Base-by-base conservation (phyloP, 2,888 invertebrate genomes). In the Lingula anatina region DNA sequence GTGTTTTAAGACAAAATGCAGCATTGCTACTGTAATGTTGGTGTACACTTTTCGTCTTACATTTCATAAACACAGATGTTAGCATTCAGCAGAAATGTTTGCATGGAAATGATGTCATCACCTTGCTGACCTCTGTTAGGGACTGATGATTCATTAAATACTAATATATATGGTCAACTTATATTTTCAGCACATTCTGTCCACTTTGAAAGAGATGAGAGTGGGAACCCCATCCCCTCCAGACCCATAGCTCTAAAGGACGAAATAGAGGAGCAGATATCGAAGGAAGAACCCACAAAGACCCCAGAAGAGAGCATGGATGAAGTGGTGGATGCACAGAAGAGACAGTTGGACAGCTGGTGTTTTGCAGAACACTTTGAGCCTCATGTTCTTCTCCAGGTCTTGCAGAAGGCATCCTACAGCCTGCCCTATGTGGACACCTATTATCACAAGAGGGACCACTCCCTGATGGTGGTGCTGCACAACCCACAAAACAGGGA, bases 291-390 rank as follows among this genome's bases (percentile, higher is more conserved):
- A 12, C 59, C 55, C 24, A 59, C 55, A n/a, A 64, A 63, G 43
- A 62, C 58, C 15, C 52, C 63, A 2, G 65, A 65, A 44, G 68
- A 70, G 41, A 62, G 61, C 43, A 59, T 72, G 57, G 61, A 62
- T 40, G 69, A 68, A 37, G 62, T 74, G n/a, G 63, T 69, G 5
- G 64, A 67, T 43, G 60, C 62, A 1, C 70, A 73, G 57, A 65
- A 73, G 53, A 57, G 75, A 27, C 61, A 61, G 39, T 57, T 76
- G n/a, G 72, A 74, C 49, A 68, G 73, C 50, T 76, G 74, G 75
- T 71, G 71, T 55, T 76, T 70, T 61, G 71, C 73, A 38, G 76
- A 76, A 51, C 73, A 75, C 50, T 65, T 68, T 48, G 69, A 75
- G 27, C 66, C 68, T 7, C 54, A 66, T 27, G 61, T 73, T n/a